Base-by-base conservation (phyloP, 2,113 vertebrate genomes). In the Charadrius vociferus region DNA sequence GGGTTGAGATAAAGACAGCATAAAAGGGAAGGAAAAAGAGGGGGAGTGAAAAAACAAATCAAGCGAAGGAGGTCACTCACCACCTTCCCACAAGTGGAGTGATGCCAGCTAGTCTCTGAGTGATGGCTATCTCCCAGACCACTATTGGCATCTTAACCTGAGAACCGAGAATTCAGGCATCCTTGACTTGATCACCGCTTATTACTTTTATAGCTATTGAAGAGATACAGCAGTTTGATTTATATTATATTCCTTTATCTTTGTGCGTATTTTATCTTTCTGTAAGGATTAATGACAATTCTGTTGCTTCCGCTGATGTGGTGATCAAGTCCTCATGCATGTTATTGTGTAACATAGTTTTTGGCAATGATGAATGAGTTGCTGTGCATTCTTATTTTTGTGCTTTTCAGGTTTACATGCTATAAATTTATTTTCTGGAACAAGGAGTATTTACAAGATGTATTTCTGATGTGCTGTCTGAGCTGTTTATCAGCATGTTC, bases 181-280 rank as follows among this genome's bases (percentile, higher is more conserved):
- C 56, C 14, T 92, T 92, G 95, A 93, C 88, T 62, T 84, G 91
- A 95, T 96, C 82, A 94, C 65, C 74, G 63, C 70, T 86, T 94
- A 84, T 5, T 81, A 66, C 61, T 92, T 80, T 58, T 80, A 59
- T 43, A 91, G 79, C 65, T 95, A 92, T 65, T 91, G 65, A 49
- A 79, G 58, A 81, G 92, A 93, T 94, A 71, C 27, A 68, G 32
- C 20, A 47, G 21, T 65, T 79, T 94, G 93, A 97, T 96, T 97
- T 96, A 96, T 96, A 56, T 84, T 81, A 34, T 43, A 53, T 82
- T 65, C 66, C 49, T 86, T 93, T 97, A 95, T 94, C 95, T 97
- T 65, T 88, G 49, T 91, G 65, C 88, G 89, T 81, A 88, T 95
- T 91, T 95, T 80, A 95, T 91, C 78, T 83, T 65, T 93, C 92